phyloP scores from a whole-genome alignment of 2,113 vertebrate genomes.

The Elephas maximus region DNA sequence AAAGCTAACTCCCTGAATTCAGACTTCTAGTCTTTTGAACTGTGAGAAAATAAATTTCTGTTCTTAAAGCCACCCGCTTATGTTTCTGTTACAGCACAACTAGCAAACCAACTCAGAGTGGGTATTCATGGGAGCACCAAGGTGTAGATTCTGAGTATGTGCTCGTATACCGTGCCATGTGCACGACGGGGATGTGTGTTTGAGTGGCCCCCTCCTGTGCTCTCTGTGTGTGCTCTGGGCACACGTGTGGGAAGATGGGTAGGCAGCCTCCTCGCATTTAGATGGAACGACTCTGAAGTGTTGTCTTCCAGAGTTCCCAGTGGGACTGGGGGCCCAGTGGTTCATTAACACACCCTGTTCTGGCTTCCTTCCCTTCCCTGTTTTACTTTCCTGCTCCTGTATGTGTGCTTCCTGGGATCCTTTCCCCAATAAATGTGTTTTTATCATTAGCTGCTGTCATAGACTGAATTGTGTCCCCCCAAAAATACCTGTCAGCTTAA shows the following conservation, averaged over 20 bases:
- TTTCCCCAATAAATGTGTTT: background rate
- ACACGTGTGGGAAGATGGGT: fast-evolving
- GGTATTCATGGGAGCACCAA: too few relatives aligned
- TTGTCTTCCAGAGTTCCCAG: background rate
- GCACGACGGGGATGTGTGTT: fast-evolving
- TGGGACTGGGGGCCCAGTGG: fast-evolving
- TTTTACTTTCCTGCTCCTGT: background rate
- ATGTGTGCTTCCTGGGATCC: background rate
- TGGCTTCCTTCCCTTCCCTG: too few relatives aligned
- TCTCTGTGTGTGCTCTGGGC: background rate
- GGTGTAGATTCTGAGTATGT: background rate
- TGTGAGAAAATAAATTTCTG: background rate
- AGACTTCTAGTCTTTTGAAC: too few relatives aligned
- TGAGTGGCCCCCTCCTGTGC: background rate
- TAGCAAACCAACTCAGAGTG: background rate
- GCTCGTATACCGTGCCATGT: background rate
- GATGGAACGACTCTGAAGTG: background rate
- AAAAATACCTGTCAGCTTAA: too few relatives aligned
- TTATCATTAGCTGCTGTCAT: background rate
- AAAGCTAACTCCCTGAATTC: background rate
- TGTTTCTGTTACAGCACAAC: too few relatives aligned
- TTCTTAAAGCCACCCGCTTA: background rate
- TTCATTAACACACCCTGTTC: background rate
- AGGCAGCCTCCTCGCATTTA: fast-evolving
- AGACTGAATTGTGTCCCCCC: too few relatives aligned